Conservation (phyloP, 2,888 invertebrate species). For the Drosophila recens region DNA sequence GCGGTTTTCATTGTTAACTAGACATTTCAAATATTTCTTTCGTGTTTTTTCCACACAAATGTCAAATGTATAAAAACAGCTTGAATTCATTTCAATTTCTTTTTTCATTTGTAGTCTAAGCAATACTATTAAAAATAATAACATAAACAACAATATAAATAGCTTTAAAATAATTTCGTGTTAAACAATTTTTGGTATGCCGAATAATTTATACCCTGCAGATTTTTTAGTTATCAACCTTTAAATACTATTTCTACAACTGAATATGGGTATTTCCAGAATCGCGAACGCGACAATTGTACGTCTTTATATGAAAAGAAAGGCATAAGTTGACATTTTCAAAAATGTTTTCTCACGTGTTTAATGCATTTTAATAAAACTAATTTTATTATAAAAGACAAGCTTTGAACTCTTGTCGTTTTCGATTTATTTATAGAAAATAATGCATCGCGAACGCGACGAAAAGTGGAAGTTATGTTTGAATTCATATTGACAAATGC, state of each 20-base stretch:
- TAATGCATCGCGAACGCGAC: too few relatives aligned
- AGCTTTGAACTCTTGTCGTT: too few relatives aligned
- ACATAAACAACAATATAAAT: slow-evolving; percentile 11
- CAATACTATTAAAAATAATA: slow-evolving; percentile 6
- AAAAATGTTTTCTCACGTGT: too few relatives aligned
- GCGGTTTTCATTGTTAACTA: slow-evolving; percentile 18
- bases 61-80: slow-evolving; percentile 15
- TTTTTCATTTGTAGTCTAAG: slow-evolving; percentile 3
- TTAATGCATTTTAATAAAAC: too few relatives aligned
- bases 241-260: not conserved
- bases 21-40: slow-evolving; percentile 24
- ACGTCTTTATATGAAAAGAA: too few relatives aligned
- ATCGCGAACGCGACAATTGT: too few relatives aligned
- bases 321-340: too few relatives aligned
- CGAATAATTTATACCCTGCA: not conserved
- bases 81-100: slow-evolving; percentile 4
- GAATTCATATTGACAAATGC: too few relatives aligned
- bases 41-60: slow-evolving; percentile 15
- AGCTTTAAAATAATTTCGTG: not conserved
- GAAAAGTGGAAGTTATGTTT: too few relatives aligned
- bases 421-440: too few relatives aligned
- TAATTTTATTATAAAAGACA: too few relatives aligned
- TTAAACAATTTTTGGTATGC: not conserved
- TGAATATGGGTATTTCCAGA: not conserved
- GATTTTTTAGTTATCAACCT: not conserved